These are phyloP conservation scores for Ptychoptera albimana DNA, from an alignment of 2,888 invertebrate species.

Conservation along the genomic window DNA sequence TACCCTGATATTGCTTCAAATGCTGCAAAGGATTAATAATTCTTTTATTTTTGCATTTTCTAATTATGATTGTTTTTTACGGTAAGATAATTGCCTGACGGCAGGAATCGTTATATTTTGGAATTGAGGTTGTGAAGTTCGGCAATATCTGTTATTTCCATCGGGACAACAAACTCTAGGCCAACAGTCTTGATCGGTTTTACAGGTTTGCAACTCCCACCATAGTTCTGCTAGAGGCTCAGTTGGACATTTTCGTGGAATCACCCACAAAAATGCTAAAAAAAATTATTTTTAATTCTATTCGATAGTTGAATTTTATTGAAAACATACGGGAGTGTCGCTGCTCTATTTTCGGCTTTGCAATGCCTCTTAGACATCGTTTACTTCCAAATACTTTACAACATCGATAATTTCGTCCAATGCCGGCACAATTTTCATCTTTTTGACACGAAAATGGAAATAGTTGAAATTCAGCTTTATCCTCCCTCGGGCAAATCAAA, in stretches of 20 bases:
- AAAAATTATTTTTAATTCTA: slow-evolving; percentile 7
- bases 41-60: slow-evolving; percentile 1
- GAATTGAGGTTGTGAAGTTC: slow-evolving; percentile 49
- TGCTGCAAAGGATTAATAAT: slow-evolving; percentile 16
- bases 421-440: slow-evolving; percentile 24
- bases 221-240: slow-evolving; percentile 52
- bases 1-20: slow-evolving; percentile 40
- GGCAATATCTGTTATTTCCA: slow-evolving; percentile 48
- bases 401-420: slow-evolving; percentile 26
- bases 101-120: slow-evolving; percentile 42
- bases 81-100: slow-evolving; percentile 43
- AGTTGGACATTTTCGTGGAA: slow-evolving; percentile 51
- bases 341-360: slow-evolving; percentile 36
- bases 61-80: slow-evolving; percentile 30
- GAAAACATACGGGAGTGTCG: slow-evolving; percentile 21
- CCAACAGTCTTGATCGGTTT: slow-evolving; percentile 52
- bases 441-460: slow-evolving; percentile 26
- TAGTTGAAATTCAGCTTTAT: slow-evolving; percentile 29
- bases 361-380: slow-evolving; percentile 42
- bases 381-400: slow-evolving; percentile 31
- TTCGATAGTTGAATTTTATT: background rate
- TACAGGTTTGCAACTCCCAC: slow-evolving; percentile 52
- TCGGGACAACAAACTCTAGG: slow-evolving; percentile 64
- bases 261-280: slow-evolving; percentile 50
- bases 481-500: slow-evolving; percentile 30